Evolutionary conservation across 2,888 invertebrate genomes (phyloP).

Genomic region (Ferrisia virgata): DNA sequence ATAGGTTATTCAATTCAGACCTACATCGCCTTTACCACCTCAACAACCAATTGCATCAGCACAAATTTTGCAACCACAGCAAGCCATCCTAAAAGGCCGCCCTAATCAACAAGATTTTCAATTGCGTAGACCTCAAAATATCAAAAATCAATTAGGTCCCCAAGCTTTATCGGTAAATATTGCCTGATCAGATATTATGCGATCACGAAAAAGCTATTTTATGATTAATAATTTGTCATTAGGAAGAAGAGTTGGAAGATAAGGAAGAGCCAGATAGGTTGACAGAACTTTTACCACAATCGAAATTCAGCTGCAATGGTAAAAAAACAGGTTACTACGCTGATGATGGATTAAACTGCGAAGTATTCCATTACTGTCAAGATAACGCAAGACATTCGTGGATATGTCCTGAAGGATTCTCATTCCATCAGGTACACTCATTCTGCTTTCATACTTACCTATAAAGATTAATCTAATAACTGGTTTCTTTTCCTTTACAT

Average conservation of each 20-base stretch:
- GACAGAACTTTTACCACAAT: conserved; percentile 72
- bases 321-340: conserved; percentile 88
- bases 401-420: conserved; percentile 89
- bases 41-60: conserved; percentile 44
- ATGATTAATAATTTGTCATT: conserved; percentile 1
- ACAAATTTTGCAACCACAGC: conserved; percentile 41
- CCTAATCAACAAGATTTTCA: conserved; percentile 45
- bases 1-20: conserved; percentile 39
- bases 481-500: neutral
- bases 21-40: conserved; percentile 42
- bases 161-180: conserved; percentile 37
- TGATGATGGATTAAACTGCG: conserved; percentile 81
- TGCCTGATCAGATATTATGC: too few species aligned
- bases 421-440: conserved; percentile 73
- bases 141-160: conserved; percentile 37
- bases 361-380: conserved; percentile 91
- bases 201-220: too few species aligned
- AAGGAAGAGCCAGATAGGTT: conserved; percentile 84
- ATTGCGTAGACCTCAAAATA: conserved; percentile 42
- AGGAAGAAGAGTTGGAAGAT: conserved; percentile 63
- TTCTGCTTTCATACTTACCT: neutral
- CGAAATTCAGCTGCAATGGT: conserved; percentile 75
- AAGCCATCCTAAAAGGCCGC: conserved; percentile 34
- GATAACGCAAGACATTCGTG: conserved; percentile 86
- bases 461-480: neutral